Evolutionary conservation across 2,113 vertebrate genomes (phyloP).

Genomic region (Atractosteus spatula): DNA sequence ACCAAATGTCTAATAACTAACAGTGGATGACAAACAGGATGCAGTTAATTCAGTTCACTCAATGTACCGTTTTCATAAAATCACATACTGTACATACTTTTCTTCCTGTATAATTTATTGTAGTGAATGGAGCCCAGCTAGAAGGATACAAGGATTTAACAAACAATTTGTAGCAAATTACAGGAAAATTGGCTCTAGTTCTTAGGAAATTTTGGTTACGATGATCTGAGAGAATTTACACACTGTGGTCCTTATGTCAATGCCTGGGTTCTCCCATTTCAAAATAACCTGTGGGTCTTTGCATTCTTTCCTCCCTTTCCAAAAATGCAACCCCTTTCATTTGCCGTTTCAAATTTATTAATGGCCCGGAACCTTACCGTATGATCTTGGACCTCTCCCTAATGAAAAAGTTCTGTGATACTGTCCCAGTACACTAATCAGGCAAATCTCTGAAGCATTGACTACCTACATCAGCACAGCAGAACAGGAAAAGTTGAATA

Average conservation of each 20-base stretch:
- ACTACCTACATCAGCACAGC: conserved; percentile 40
- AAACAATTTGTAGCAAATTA: conserved; percentile 76
- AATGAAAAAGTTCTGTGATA: conserved; percentile 70
- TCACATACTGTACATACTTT: conserved; percentile 6
- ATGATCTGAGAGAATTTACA: conserved; percentile 66
- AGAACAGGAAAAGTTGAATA: conserved; percentile 56
- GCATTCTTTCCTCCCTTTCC: conserved; percentile 32
- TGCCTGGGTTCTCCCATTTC: conserved; percentile 69
- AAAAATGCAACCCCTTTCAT: conserved; percentile 49
- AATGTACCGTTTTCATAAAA: conserved; percentile 13
- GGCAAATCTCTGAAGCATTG: conserved; percentile 53
- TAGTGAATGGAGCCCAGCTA: conserved; percentile 54
- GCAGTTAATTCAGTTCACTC: conserved; percentile 36
- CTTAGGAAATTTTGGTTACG: conserved; percentile 51
- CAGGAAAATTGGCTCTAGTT: conserved; percentile 75
- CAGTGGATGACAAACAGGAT: conserved; percentile 39
- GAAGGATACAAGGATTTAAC: conserved; percentile 68
- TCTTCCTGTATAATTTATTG: conserved; percentile 22
- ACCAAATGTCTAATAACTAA: not conserved
- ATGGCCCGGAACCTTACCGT: conserved; percentile 74
- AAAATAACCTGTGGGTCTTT: conserved; percentile 60
- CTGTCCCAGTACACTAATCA: conserved; percentile 67
- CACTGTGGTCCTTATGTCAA: conserved; percentile 58
- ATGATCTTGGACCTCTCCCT: conserved; percentile 72
- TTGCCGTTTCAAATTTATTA: conserved; percentile 75